These are phyloP conservation scores for Chrysotoxum bicinctum DNA, from an alignment of 2,888 invertebrate species.

Conservation along the genomic window DNA sequence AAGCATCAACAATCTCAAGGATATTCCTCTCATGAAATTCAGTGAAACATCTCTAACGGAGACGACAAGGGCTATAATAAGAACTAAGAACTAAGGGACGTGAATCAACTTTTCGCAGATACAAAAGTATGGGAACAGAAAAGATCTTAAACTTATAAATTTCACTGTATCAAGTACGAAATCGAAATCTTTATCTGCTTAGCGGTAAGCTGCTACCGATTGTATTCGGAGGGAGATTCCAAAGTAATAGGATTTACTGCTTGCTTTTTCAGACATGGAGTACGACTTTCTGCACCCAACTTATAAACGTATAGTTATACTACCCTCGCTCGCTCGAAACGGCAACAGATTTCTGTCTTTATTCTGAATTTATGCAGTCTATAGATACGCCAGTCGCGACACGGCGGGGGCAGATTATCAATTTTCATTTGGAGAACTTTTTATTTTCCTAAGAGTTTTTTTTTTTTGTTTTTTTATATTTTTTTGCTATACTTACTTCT, in stretches of 20 bases:
- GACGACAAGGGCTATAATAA: not conserved
- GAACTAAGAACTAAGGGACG: not conserved
- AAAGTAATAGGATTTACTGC: slow-evolving; percentile 68
- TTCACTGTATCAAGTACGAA: slow-evolving; percentile 66
- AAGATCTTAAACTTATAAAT: slow-evolving; percentile 71
- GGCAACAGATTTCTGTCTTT: slow-evolving; percentile 53
- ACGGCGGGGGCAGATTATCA: slow-evolving; percentile 53
- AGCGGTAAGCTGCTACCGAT: slow-evolving; percentile 71
- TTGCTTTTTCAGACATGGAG: slow-evolving; percentile 9
- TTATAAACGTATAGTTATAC: not conserved
- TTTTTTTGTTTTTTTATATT: slow-evolving; percentile 61
- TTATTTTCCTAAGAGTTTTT: slow-evolving; percentile 31
- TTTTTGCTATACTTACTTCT: slow-evolving; percentile 41
- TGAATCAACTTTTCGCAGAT: not conserved
- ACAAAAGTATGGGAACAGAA: slow-evolving; percentile 28
- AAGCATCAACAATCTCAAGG: slow-evolving; percentile 27
- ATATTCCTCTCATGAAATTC: not conserved
- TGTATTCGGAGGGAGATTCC: slow-evolving; percentile 44
- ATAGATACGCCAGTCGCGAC: not conserved
- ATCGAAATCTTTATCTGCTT: slow-evolving; percentile 73
- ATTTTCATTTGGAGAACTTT: slow-evolving; percentile 61
- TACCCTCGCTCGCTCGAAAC: not conserved
- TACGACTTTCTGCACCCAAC: slow-evolving; percentile 40
- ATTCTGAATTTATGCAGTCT: slow-evolving; percentile 44
- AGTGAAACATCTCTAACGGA: not conserved